These are phyloP conservation scores for Hypocryptadius cinnamomeus DNA, from an alignment of 2,113 vertebrate genomes.

Conservation along the genomic window DNA sequence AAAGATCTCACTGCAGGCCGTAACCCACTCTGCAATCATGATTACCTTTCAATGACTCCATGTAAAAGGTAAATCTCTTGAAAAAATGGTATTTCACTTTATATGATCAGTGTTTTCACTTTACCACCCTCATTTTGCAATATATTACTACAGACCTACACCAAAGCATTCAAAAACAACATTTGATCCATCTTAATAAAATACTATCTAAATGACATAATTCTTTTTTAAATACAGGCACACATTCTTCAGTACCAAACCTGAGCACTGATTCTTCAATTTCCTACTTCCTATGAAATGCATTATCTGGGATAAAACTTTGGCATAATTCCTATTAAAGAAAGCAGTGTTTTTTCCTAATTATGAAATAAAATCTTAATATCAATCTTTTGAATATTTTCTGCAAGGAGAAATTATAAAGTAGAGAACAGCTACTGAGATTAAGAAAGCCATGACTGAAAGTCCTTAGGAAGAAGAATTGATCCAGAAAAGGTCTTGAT, in stretches of 20 bases:
- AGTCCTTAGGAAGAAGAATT: not conserved
- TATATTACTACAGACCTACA: not conserved
- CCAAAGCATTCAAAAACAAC: not conserved
- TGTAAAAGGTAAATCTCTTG: not conserved
- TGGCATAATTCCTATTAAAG: not conserved
- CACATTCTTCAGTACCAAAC: not conserved
- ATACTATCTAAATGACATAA: not conserved
- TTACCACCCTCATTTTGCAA: not conserved
- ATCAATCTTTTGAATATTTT: not conserved
- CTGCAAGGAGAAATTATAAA: not conserved
- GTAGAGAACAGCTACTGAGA: not conserved
- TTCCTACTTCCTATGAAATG: not conserved
- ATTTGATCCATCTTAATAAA: not conserved
- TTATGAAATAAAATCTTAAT: not conserved
- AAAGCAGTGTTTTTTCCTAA: not conserved
- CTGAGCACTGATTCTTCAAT: not conserved
- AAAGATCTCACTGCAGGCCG: not conserved
- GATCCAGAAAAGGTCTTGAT: slow-evolving; percentile 44
- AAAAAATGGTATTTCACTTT: not conserved
- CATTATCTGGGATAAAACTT: not conserved
- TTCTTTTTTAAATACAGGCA: not conserved
- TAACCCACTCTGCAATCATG: not conserved
- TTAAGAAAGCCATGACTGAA: not conserved
- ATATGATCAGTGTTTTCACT: not conserved
- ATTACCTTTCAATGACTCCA: not conserved